Base-by-base conservation (phyloP, 2,797 vertebrate genomes). In the Danio jaintianensis region DNA sequence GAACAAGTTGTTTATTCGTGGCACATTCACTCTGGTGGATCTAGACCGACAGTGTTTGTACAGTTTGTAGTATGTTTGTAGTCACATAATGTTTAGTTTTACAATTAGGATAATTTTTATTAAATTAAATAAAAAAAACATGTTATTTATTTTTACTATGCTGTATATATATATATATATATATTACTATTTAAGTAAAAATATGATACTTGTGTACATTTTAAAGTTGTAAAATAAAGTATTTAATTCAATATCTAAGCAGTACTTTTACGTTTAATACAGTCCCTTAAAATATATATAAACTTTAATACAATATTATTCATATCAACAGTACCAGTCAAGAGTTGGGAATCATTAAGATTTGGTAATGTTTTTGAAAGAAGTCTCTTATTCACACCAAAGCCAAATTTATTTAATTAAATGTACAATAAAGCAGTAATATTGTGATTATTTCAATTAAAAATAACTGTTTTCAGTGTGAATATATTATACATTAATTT, bases 151-250 rank as follows among this genome's bases (percentile, higher is more conserved):
- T 79, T 71, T n/a, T 52, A 47, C 45, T 74, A 38, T 56, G 63
- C 43, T 83, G 66, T 81, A 18, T 63, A 56, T 67, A 79, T 53
- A 45, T 22, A 40, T 74, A 63, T 78, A n/a, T n/a, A n/a, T n/a
- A n/a, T n/a, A n/a, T n/a, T 45, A 70, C 40, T 75, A 64, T 74
- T 43, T 29, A 68, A 74, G 59, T 77, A 1, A 43, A 64, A 64
- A 43, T 10, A 43, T 4, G 6, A 20, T 45, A 13, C 18, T 43
- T 3, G 3, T 3, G 11, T 42, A n/a, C 20, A 13, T 6, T 64
- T 42, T 45, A 43, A 64, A 58, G 20, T 43, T 64, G 42, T 45
- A 43, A 64, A 58, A 20, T 43, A 20, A 20, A 64, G 7, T 13
- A 20, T 64, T 20, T 45, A 7, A 64, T 45, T 12, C 18, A 58